Conservation (phyloP, 2,888 invertebrate species). For the Lathronympha strigana region DNA sequence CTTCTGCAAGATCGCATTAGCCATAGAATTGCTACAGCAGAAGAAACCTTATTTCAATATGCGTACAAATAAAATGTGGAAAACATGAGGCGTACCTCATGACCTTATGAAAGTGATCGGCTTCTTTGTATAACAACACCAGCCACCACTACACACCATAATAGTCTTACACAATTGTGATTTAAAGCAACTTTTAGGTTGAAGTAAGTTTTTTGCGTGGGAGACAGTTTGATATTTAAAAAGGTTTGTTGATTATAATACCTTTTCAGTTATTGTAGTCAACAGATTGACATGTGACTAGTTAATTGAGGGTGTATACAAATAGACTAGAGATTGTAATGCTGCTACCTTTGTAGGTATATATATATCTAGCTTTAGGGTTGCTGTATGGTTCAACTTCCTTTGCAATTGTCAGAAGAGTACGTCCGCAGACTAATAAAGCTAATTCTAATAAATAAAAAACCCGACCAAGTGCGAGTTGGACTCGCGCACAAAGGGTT, state of each 20-base stretch:
- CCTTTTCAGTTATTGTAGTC: constrained; percentile 25
- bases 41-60: constrained; percentile 34
- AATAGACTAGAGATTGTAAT: constrained; percentile 43
- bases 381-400: no score
- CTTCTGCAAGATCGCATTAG: constrained; percentile 27
- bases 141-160: constrained; percentile 23
- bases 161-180: constrained; percentile 28
- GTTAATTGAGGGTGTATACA: constrained; percentile 39
- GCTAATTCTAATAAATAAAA: no score
- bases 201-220: constrained; percentile 49
- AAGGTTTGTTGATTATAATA: constrained; percentile 41
- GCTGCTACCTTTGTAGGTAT: constrained; percentile 36
- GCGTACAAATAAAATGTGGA: background rate
- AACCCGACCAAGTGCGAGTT: no score
- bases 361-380: constrained; percentile 24
- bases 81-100: background rate
- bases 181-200: constrained; percentile 23
- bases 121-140: background rate
- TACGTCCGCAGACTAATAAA: no score
- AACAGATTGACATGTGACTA: constrained; percentile 42
- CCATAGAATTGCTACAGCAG: background rate
- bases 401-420: no score
- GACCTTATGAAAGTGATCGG: background rate
- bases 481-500: no score
- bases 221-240: constrained; percentile 38